These are phyloP conservation scores for Psittacula cyanocephala DNA, from an alignment of 2,113 vertebrate genomes.

Conservation along the genomic window DNA sequence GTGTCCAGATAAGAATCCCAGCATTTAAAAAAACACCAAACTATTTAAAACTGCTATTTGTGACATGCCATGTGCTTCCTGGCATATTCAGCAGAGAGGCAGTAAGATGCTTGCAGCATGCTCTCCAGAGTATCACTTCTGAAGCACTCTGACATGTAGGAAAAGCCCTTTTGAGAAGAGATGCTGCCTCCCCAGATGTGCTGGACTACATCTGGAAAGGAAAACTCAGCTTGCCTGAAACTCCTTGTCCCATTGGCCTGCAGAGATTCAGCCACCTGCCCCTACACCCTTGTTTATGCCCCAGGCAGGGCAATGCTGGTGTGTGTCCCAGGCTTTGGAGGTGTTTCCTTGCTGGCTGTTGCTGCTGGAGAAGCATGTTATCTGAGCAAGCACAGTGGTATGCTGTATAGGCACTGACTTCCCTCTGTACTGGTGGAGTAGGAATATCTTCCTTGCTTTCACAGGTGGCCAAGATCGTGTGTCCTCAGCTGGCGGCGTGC, in stretches of 20 bases:
- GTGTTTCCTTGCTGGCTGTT: not conserved
- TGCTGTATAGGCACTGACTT: too few species aligned
- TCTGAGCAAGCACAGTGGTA: accelerated
- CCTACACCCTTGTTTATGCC: not conserved
- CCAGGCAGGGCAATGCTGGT: not conserved
- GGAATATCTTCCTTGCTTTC: not conserved
- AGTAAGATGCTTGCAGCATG: not conserved
- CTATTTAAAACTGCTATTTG: not conserved
- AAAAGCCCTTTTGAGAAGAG: not conserved
- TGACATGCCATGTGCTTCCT: not conserved
- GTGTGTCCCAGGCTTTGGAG: not conserved
- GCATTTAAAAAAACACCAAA: not conserved
- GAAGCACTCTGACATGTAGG: accelerated
- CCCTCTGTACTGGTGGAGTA: accelerated
- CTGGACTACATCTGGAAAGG: not conserved
- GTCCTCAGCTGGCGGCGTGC: not conserved
- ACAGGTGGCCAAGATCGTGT: not conserved
- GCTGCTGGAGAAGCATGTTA: not conserved
- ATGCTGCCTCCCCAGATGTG: not conserved
- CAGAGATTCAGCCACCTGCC: not conserved
- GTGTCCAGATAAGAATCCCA: conserved; percentile 11
- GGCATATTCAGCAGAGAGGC: not conserved
- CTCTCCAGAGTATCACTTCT: not conserved
- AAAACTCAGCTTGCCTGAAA: not conserved
- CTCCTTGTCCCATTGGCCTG: not conserved